A percentile compares a stretch with the other conserved stretches of the same genome.
Evolutionary conservation across 2,888 invertebrate species (phyloP).

Genomic region (Xanthorhoe designata): DNA sequence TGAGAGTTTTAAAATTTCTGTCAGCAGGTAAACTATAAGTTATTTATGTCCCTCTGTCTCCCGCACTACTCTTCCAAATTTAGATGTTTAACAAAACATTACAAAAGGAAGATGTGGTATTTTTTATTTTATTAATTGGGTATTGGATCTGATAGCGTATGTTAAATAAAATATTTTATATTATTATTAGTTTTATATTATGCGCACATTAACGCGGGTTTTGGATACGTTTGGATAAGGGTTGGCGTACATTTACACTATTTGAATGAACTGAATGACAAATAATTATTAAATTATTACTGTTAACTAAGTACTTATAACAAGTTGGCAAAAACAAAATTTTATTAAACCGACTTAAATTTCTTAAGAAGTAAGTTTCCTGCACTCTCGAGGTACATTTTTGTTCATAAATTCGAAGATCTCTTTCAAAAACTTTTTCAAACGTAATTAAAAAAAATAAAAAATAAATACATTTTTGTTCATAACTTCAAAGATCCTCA

Average conservation of each 20-base stretch:
- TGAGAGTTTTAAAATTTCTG: neutral
- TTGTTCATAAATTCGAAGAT: too few species aligned
- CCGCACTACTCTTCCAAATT: slow-evolving; percentile 63
- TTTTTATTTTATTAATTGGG: slow-evolving; percentile 75
- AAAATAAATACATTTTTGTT: too few species aligned
- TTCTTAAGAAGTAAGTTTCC: too few species aligned
- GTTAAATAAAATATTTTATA: slow-evolving; percentile 58
- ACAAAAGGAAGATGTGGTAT: slow-evolving; percentile 60
- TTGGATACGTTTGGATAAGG: slow-evolving; percentile 60
- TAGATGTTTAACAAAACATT: slow-evolving; percentile 83
- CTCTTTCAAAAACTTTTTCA: too few species aligned
- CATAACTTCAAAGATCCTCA: too few species aligned
- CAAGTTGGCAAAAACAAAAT: too few species aligned
- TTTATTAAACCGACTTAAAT: too few species aligned
- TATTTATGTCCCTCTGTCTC: neutral
- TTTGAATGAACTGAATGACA: neutral
- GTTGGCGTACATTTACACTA: slow-evolving; percentile 49
- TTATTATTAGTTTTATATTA: slow-evolving; percentile 54
- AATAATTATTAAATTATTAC: too few species aligned
- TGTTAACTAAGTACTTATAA: too few species aligned
- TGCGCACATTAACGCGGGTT: slow-evolving; percentile 51
- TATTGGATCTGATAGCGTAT: slow-evolving; percentile 62
- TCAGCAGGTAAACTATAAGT: neutral
- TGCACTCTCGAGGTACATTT: too few species aligned
- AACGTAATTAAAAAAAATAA: too few species aligned